Evolutionary conservation across 2,113 vertebrate species (phyloP).

Genomic region (Eulemur macaco): DNA sequence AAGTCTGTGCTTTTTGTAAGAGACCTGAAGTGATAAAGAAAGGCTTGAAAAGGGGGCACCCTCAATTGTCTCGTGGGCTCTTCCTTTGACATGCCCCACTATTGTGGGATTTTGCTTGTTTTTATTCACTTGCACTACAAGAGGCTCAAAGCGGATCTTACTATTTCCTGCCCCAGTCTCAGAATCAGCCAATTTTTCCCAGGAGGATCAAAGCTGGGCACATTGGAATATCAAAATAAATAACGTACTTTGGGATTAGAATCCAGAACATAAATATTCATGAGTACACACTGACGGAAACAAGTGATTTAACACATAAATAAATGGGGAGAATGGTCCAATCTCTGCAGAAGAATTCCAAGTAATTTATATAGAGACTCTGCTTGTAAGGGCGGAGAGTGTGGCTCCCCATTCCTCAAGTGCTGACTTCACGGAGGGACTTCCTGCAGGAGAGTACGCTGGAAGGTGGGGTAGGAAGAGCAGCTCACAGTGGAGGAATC

Average conservation of each 20-base stretch:
- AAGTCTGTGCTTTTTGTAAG: background rate
- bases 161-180: background rate
- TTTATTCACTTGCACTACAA: background rate
- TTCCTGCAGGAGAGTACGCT: background rate
- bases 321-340: background rate
- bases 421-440: background rate
- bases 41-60: background rate
- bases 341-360: background rate
- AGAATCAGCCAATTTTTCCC: background rate
- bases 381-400: background rate
- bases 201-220: background rate
- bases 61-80: accelerated
- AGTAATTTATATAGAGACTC: background rate
- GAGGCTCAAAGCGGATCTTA: background rate
- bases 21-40: background rate
- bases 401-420: background rate
- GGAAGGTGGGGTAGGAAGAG: background rate
- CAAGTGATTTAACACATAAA: background rate
- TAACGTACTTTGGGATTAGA: background rate
- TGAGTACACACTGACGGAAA: background rate
- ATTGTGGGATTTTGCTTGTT: background rate
- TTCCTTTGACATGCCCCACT: accelerated
- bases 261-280: background rate
- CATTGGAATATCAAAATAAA: background rate
- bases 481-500: background rate